Base-by-base conservation (phyloP, 37 sponge, comb jelly and placozoan genomes). In the Mnemiopsis leidyi region DNA sequence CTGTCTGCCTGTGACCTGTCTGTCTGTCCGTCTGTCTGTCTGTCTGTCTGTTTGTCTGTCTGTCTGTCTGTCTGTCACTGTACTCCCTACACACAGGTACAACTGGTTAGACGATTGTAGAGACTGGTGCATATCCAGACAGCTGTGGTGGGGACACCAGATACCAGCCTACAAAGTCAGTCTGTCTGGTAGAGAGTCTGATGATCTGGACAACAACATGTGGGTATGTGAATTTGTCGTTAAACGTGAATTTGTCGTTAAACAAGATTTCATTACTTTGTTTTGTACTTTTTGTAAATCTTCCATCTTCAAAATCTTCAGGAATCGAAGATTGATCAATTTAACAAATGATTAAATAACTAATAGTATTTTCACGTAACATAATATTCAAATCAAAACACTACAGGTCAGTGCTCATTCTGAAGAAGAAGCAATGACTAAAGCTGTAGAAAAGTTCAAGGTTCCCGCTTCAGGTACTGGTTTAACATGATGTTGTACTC, bases 101-200 rank as follows among this genome's bases (percentile, higher is more conserved):
- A 36, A 35, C 38, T 85, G 90, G 90, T 37, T 85, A 21, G 92
- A 75, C 25, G 40, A 73, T 69, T 69, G 61, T 36, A 95, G 97
- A 16, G 95, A 95, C 68, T 98, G 99, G 99, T 98, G 99, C 93
- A 97, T 98, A 76, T 98, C 99, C 39, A 93, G 99, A 0, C 99
- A 98, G 95, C 95, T 98, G 30, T 98, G 99, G 99, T 98, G 99
- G 99, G 99, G 99, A 9, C 99, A 98, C 69, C 94, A 97, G 21
- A 97, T 98, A 32, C 99, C 99, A 0, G 99, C 99, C 68, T 98
- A 98, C 95, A 85, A 85, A 26, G 90, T 85, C 25, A 38, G 39
- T 3, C 32, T 85, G 9, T 13, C 90, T 61, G 92, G 83, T 61
- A 94, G 82, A 32, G 37, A n/a, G 29, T 37, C 36, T 25, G 68